Evolutionary conservation across 2,113 vertebrate genomes (phyloP).

Genomic region (Paracanthobrama guichenoti): DNA sequence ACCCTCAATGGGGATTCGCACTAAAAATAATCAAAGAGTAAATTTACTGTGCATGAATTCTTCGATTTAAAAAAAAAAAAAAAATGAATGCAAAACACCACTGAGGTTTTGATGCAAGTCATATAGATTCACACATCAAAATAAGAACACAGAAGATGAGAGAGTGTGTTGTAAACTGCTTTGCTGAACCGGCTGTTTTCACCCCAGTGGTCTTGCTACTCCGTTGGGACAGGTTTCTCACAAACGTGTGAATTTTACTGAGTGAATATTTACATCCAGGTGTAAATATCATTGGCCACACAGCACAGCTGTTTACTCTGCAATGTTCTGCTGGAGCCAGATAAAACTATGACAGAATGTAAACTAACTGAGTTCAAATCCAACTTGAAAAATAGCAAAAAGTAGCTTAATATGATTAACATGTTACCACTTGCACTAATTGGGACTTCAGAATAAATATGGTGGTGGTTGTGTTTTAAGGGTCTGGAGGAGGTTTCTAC

Average conservation of each 20-base stretch:
- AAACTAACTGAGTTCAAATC: background rate
- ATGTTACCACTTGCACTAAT: background rate
- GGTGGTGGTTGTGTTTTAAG: conserved; percentile 55
- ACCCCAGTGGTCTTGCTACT: background rate
- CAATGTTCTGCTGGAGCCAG: background rate
- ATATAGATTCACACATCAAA: no score
- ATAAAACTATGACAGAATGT: background rate
- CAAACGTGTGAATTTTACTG: background rate
- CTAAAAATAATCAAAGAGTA: no score
- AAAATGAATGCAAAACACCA: no score
- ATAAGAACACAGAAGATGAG: background rate
- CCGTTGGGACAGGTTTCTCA: background rate
- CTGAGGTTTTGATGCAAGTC: no score
- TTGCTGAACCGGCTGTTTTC: background rate
- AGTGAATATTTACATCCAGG: background rate
- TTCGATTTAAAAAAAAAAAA: no score
- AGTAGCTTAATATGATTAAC: background rate
- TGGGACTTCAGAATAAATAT: background rate
- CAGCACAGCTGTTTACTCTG: background rate
- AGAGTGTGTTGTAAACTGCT: background rate
- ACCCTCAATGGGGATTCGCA: background rate
- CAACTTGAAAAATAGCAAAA: no score
- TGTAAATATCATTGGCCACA: background rate
- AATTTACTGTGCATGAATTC: no score
- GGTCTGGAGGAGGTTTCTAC: conserved; percentile 75